phyloP scores from a whole-genome alignment of 2,113 vertebrate genomes.

The Bettongia penicillata region DNA sequence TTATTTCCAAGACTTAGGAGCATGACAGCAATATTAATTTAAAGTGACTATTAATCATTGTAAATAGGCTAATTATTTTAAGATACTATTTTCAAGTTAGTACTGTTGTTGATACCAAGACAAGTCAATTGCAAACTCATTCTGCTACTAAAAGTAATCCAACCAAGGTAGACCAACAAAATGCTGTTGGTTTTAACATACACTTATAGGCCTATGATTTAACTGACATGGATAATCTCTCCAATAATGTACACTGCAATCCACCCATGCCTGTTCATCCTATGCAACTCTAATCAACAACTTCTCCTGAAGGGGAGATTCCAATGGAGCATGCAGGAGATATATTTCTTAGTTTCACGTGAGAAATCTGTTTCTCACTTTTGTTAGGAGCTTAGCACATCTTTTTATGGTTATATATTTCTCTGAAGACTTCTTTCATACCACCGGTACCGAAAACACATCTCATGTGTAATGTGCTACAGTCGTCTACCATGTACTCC shows the following conservation, averaged over 20 bases:
- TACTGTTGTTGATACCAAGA: no score
- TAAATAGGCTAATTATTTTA: no score
- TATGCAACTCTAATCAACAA: neutral
- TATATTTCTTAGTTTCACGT: neutral
- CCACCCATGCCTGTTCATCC: neutral
- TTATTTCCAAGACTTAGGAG: no score
- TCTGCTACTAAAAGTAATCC: neutral
- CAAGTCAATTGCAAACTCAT: neutral
- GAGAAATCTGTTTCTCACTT: neutral
- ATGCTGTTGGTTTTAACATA: neutral
- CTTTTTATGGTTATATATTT: neutral
- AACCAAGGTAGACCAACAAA: neutral
- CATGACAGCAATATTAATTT: no score
- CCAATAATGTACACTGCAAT: neutral
- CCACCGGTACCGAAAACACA: neutral
- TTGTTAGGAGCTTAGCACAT: neutral
- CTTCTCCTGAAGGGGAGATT: neutral
- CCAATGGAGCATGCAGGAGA: neutral
- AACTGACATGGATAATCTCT: neutral
- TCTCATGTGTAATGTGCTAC: neutral
- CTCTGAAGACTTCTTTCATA: neutral
- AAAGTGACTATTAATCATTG: no score
- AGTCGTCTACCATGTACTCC: neutral
- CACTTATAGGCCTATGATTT: neutral
- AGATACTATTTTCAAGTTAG: no score